These are phyloP conservation scores for Taurulus bubalis DNA, from an alignment of 2,113 vertebrate genomes.

Conservation along the genomic window DNA sequence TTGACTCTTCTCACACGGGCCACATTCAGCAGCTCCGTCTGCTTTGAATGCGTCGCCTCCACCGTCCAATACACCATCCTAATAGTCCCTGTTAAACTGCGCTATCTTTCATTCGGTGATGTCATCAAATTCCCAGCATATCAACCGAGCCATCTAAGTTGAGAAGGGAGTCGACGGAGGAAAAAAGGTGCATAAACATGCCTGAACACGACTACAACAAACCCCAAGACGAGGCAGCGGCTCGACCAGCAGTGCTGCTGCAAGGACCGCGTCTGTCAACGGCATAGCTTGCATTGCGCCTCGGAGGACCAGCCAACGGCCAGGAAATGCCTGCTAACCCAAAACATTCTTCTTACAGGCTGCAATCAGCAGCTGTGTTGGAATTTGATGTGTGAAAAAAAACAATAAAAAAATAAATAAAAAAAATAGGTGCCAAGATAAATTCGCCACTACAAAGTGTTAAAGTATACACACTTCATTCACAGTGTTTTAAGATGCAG, in stretches of 20 bases:
- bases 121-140: conserved; percentile 72
- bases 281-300: conserved; percentile 37
- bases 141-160: conserved; percentile 28
- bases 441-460: background rate
- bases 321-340: conserved; percentile 68
- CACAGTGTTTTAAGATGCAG: background rate
- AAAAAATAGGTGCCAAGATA: background rate
- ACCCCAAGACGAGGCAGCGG: conserved; percentile 8
- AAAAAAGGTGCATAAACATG: conserved; percentile 46
- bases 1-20: conserved; percentile 19
- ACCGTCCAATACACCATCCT: background rate
- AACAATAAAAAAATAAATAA: background rate
- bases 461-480: background rate
- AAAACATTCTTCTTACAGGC: conserved; percentile 57
- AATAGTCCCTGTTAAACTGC: background rate
- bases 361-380: conserved; percentile 45
- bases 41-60: background rate
- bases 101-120: conserved; percentile 33
- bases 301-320: conserved; percentile 26
- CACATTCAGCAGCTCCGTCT: background rate
- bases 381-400: conserved; percentile 1
- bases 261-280: conserved; percentile 11
- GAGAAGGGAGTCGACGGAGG: conserved; percentile 31
- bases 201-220: conserved; percentile 47
- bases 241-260: conserved; percentile 38